Evolutionary conservation across 2,113 vertebrate species (phyloP).

Genomic region (Diphyllodes magnificus): DNA sequence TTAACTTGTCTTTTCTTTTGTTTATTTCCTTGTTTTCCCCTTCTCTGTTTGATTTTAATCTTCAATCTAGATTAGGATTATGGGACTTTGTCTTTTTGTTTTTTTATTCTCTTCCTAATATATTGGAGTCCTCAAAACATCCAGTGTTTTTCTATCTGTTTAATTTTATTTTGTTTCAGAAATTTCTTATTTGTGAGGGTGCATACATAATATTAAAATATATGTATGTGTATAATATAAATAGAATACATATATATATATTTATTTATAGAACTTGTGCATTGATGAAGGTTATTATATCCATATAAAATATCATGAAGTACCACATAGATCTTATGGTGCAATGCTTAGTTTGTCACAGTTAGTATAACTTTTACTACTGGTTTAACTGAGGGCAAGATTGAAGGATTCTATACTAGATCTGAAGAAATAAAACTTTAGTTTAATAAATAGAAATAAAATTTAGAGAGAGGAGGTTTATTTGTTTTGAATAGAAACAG

Average conservation of each 20-base stretch:
- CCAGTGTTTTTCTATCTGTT: not conserved
- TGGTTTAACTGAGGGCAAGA: not conserved
- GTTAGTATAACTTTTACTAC: not conserved
- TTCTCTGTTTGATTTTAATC: not conserved
- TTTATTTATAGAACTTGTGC: not conserved
- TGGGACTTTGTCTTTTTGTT: accelerated
- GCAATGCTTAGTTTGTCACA: not conserved
- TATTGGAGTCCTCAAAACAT: not conserved
- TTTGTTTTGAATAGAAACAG: not conserved
- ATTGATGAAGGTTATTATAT: not conserved
- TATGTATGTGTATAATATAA: not conserved
- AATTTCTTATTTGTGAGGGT: not conserved
- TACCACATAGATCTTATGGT: not conserved
- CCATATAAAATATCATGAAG: not conserved
- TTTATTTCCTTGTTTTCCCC: not conserved
- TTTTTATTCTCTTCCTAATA: not conserved
- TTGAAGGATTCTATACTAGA: not conserved
- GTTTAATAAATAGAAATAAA: not conserved
- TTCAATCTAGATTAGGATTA: not conserved
- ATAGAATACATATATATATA: not conserved
- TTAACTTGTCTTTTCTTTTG: no score
- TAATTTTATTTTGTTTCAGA: not conserved
- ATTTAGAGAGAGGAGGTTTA: accelerated
- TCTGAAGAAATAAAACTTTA: not conserved
- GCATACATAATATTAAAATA: not conserved